These are phyloP conservation scores for Tursiops truncatus DNA, from an alignment of 2,113 vertebrate genomes.

Conservation along the genomic window DNA sequence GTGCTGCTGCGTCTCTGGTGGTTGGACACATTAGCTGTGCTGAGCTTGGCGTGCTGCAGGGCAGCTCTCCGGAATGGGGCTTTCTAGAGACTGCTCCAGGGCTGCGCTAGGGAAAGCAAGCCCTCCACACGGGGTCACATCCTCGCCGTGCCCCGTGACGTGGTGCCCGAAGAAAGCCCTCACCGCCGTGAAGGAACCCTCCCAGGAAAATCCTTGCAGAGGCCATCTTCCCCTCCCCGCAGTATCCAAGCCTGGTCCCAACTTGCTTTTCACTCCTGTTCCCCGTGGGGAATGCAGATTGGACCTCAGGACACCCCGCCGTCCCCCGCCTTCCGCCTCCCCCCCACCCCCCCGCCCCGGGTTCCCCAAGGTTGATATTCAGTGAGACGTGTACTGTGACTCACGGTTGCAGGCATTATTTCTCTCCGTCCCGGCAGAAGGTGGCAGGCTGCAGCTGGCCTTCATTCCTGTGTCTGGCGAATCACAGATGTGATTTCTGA, in stretches of 20 bases:
- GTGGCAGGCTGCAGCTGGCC: not conserved
- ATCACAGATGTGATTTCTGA: not conserved
- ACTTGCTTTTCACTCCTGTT: not conserved
- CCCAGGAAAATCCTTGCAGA: not conserved
- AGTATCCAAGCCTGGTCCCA: not conserved
- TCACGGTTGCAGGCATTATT: not conserved
- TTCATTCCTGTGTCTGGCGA: not conserved
- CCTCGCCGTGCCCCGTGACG: not conserved
- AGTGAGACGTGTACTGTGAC: fast-evolving
- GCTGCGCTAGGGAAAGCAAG: not conserved
- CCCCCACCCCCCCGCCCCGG: not conserved
- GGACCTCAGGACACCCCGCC: not conserved
- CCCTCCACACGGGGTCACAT: not conserved
- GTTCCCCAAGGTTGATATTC: not conserved
- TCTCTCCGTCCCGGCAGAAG: not conserved
- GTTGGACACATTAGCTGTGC: fast-evolving
- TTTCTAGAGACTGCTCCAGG: not conserved
- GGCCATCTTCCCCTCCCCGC: not conserved
- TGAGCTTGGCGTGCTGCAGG: not conserved
- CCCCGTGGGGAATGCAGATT: not conserved
- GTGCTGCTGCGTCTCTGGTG: fast-evolving
- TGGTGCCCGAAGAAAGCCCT: not conserved
- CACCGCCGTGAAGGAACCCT: not conserved
- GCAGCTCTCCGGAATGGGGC: not conserved
- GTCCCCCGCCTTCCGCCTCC: fast-evolving